Evolutionary conservation across 2,888 invertebrate genomes (phyloP).

Genomic region (Bedellia somnulentella): DNA sequence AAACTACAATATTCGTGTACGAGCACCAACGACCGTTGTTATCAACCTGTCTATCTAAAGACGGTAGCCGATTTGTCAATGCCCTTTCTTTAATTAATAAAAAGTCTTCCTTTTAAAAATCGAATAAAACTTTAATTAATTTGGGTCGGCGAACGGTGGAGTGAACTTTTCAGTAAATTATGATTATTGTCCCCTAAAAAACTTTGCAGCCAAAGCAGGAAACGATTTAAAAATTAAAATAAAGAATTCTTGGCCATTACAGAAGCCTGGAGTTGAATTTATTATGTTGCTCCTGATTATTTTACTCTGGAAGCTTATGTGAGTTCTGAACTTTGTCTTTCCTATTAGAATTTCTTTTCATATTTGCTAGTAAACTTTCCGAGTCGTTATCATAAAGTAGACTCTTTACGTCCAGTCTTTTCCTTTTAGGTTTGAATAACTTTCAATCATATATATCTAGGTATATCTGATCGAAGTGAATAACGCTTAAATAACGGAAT

Average conservation of each 20-base stretch:
- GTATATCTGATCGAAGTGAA: too few relatives aligned
- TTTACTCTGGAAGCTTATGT: conserved; percentile 2
- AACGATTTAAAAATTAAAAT: conserved; percentile 18
- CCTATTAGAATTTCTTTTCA: background rate
- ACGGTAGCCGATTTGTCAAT: conserved; percentile 57
- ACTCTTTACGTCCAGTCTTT: too few relatives aligned
- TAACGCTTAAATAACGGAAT: too few relatives aligned
- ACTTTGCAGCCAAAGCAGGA: conserved; percentile 23
- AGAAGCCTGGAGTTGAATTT: conserved; percentile 12
- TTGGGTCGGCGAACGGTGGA: conserved; percentile 24
- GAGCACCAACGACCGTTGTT: conserved; percentile 21
- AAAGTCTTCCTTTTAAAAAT: conserved; percentile 31
- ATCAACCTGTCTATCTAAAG: conserved; percentile 45
- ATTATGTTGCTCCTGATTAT: conserved; percentile 5
- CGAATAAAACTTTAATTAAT: conserved; percentile 52
- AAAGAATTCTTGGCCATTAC: conserved; percentile 13
- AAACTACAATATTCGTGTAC: conserved; percentile 21
- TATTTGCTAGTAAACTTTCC: background rate
- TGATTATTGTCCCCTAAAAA: conserved; percentile 28
- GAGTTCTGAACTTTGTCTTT: conserved; percentile 3
- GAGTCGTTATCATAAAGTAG: background rate
- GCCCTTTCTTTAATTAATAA: conserved; percentile 54
- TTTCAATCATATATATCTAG: too few relatives aligned
- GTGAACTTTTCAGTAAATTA: conserved; percentile 37
- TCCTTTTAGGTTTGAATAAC: too few relatives aligned